Evolutionary conservation across 2,797 vertebrate species (phyloP).

Genomic region (Anolis apletophallus): DNA sequence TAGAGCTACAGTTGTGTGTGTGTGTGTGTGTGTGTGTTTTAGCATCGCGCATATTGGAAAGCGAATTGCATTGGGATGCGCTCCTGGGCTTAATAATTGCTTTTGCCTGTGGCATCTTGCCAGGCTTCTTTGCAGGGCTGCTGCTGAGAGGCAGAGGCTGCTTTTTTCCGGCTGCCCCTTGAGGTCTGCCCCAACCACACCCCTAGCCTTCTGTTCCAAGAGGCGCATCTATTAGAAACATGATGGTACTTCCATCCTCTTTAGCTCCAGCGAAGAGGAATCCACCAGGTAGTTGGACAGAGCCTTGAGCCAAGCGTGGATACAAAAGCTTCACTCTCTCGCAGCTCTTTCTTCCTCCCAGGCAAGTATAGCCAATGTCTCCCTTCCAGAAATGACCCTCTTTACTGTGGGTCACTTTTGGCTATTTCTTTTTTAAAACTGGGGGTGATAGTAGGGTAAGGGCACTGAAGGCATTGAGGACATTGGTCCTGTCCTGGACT

Average conservation of each 20-base stretch:
- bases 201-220: constrained; percentile 72
- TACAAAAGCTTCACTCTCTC: constrained; percentile 57
- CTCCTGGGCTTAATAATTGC: constrained; percentile 8
- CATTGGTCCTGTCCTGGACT: not conserved
- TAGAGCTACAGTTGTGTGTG: not conserved
- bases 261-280: constrained; percentile 61
- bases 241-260: constrained; percentile 79
- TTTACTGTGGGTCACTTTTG: constrained; percentile 24
- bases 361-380: constrained; percentile 54
- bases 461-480: not conserved
- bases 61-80: constrained; percentile 12
- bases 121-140: constrained; percentile 4
- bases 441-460: accelerated
- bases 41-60: not conserved
- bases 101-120: constrained; percentile 36
- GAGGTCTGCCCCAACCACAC: constrained; percentile 79
- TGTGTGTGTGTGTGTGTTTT: too few species aligned
- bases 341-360: constrained; percentile 54
- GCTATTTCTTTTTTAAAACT: constrained; percentile 16
- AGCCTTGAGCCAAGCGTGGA: constrained; percentile 63
- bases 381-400: not conserved
- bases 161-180: constrained; percentile 53
- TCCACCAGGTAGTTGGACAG: constrained; percentile 78
- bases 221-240: constrained; percentile 76
- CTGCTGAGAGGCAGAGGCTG: constrained; percentile 5